Conservation (phyloP, 2,797 vertebrate genomes). For the Characodon lateralis region DNA sequence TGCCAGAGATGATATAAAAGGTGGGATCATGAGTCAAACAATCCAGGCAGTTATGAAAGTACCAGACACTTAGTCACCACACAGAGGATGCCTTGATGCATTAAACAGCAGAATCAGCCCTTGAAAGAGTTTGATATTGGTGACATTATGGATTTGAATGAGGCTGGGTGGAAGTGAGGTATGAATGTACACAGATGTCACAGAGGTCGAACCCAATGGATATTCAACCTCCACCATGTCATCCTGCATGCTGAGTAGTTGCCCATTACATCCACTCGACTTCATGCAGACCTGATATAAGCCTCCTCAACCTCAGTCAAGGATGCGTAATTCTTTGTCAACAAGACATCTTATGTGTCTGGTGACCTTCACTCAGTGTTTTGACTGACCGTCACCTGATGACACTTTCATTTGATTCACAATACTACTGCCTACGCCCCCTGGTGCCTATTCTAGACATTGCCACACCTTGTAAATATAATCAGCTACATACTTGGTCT, state of each 20-base stretch:
- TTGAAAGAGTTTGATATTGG: not conserved
- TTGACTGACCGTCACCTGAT: not conserved
- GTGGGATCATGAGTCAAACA: not conserved
- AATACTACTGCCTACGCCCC: not conserved
- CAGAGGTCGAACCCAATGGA: not conserved
- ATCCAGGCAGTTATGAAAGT: not conserved
- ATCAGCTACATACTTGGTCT: not conserved
- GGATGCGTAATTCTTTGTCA: not conserved
- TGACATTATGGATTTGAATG: not conserved
- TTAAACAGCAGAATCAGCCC: not conserved
- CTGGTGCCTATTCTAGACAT: not conserved
- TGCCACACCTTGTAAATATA: not conserved
- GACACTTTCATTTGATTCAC: not conserved
- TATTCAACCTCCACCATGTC: not conserved
- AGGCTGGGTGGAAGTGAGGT: not conserved
- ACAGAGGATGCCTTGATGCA: not conserved
- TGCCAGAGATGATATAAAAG: not conserved
- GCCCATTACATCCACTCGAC: not conserved
- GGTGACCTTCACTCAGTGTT: not conserved
- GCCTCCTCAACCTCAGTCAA: not conserved
- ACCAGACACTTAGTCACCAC: not conserved
- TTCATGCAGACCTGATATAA: not conserved
- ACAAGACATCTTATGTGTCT: not conserved
- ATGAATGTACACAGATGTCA: not conserved
- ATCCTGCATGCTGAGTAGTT: not conserved